These are phyloP conservation scores for Drosophila merina DNA, from an alignment of 2,888 invertebrate genomes.

Conservation along the genomic window DNA sequence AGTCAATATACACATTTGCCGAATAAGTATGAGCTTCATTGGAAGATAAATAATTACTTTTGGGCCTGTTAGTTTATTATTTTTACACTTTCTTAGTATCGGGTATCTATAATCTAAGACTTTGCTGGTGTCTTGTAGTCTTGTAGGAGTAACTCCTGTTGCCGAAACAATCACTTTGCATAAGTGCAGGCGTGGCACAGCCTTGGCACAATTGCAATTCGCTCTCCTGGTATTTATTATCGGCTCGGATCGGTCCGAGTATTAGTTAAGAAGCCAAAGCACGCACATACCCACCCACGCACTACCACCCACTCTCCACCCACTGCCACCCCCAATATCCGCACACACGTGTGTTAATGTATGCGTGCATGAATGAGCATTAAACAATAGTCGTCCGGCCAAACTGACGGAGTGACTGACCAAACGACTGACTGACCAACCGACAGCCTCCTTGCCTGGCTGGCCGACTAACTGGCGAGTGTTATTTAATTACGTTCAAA, in stretches of 20 bases:
- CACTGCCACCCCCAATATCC: conserved; percentile 5
- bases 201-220: conserved; percentile 33
- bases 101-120: not conserved
- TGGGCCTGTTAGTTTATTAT: not conserved
- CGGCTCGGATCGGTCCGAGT: conserved; percentile 30
- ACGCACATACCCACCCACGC: conserved; percentile 3
- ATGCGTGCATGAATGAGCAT: conserved; percentile 38
- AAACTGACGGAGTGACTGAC: not conserved
- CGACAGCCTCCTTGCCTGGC: conserved; percentile 3
- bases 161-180: not conserved
- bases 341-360: conserved; percentile 24
- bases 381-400: conserved; percentile 34
- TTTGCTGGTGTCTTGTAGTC: not conserved
- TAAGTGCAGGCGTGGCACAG: conserved; percentile 15
- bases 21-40: conserved; percentile 1
- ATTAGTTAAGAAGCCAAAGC: conserved; percentile 7
- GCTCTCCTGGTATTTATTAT: conserved; percentile 34
- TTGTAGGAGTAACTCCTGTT: not conserved
- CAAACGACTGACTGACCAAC: conserved; percentile 7
- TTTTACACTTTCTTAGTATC: no score
- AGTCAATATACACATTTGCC: not conserved
- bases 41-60: not conserved
- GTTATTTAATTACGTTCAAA: conserved; percentile 52
- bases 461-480: conserved; percentile 37
- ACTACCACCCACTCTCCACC: conserved; percentile 1